phyloP scores from a whole-genome alignment of 2,888 invertebrate genomes.

The Malthinus seriepunctatus region DNA sequence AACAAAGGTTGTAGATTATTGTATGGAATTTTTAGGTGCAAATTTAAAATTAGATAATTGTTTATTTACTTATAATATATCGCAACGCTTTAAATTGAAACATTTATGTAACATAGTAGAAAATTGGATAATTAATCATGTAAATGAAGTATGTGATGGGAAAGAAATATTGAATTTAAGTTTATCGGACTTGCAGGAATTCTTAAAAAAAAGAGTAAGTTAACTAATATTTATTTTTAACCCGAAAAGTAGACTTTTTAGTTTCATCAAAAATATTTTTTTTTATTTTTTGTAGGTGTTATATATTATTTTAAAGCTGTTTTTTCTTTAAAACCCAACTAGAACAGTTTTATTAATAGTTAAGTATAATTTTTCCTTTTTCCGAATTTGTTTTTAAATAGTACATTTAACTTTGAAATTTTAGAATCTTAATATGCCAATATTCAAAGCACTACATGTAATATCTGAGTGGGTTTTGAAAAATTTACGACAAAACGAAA shows the following conservation, averaged over 20 bases:
- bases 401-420: constrained; percentile 22
- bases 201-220: constrained; percentile 59
- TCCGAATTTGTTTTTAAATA: background rate
- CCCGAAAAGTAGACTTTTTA: background rate
- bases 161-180: constrained; percentile 58
- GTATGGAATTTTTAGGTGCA: constrained; percentile 66
- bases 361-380: background rate
- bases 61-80: constrained; percentile 63
- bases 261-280: too few relatives aligned
- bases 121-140: constrained; percentile 59
- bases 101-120: constrained; percentile 61
- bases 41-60: constrained; percentile 66
- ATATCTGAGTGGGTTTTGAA: constrained; percentile 61
- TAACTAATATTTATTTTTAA: background rate
- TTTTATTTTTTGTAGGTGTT: background rate
- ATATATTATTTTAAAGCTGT: background rate
- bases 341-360: too few relatives aligned
- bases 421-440: constrained; percentile 51
- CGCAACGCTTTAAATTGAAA: constrained; percentile 62
- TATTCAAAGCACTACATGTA: constrained; percentile 54
- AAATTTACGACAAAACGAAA: constrained; percentile 57
- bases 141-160: constrained; percentile 59
- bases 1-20: constrained; percentile 63
- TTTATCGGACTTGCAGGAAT: constrained; percentile 56
- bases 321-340: too few relatives aligned